phyloP scores from a whole-genome alignment of 2,113 vertebrate species.

The Melanerpes formicivorus region DNA sequence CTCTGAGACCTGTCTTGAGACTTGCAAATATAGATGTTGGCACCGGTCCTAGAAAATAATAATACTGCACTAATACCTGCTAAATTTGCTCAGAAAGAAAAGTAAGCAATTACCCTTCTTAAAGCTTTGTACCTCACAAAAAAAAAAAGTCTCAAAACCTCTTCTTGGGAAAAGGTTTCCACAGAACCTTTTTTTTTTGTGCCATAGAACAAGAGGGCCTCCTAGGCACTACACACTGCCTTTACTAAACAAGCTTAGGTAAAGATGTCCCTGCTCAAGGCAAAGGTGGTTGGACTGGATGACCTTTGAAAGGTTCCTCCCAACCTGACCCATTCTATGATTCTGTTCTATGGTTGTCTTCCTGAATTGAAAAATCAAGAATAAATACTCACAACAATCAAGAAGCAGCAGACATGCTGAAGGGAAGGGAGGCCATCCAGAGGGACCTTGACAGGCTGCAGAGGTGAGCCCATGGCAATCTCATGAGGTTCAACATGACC shows the following conservation, averaged over 20 bases:
- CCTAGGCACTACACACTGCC: neutral
- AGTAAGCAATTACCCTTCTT: slow-evolving; percentile 11
- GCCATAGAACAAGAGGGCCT: neutral
- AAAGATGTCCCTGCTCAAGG: too few species aligned
- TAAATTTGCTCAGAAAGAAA: slow-evolving; percentile 54
- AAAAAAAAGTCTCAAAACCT: slow-evolving; percentile 60
- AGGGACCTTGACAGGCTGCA: too few species aligned
- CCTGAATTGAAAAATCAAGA: neutral
- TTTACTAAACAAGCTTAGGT: neutral
- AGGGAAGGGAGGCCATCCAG: too few species aligned
- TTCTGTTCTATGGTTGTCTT: neutral
- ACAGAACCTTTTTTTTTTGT: neutral
- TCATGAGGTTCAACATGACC: too few species aligned
- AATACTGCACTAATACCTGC: slow-evolving; percentile 62
- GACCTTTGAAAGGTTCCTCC: too few species aligned
- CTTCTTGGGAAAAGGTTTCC: slow-evolving; percentile 12
- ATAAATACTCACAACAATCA: neutral
- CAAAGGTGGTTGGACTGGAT: too few species aligned
- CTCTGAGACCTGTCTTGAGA: slow-evolving; percentile 18
- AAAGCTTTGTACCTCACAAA: slow-evolving; percentile 52
- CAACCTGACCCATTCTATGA: too few species aligned
- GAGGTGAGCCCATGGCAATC: too few species aligned
- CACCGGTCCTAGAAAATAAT: slow-evolving; percentile 33
- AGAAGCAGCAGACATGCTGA: neutral
- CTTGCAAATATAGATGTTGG: slow-evolving; percentile 51